Conservation (phyloP, 2,797 vertebrate species). For the Pelodytes ibericus region DNA sequence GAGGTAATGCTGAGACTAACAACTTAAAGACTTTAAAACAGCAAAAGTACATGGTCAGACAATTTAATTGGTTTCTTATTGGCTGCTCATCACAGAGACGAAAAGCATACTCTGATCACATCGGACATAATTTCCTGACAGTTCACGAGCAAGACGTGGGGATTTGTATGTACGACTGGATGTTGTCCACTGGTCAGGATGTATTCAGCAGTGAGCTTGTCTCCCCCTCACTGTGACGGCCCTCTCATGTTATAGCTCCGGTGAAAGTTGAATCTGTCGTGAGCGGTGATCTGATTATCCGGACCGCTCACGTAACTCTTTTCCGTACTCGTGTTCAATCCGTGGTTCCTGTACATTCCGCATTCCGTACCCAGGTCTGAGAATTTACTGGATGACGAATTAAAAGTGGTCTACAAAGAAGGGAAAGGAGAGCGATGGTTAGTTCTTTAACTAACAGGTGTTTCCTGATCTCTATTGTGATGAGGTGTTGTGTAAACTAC, state of each 20-base stretch:
- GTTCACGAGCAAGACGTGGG: no score
- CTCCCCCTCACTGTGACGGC: slow-evolving; percentile 57
- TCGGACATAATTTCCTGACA: no score
- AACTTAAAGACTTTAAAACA: no score
- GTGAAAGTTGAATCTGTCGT: slow-evolving; percentile 67
- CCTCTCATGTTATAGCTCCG: slow-evolving; percentile 63
- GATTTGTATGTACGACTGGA: no score
- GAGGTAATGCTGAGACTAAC: no score
- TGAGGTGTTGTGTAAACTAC: no score
- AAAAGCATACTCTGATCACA: no score
- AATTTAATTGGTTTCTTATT: no score
- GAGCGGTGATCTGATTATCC: slow-evolving; percentile 64
- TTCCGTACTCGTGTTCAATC: slow-evolving; percentile 76
- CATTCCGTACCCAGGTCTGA: slow-evolving; percentile 58
- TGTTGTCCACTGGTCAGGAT: no score
- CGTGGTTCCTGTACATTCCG: slow-evolving; percentile 71
- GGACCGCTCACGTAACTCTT: slow-evolving; percentile 70
- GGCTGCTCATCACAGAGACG: no score
- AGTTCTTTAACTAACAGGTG: not conserved
- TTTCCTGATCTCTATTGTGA: not conserved
- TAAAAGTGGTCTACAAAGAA: slow-evolving; percentile 72
- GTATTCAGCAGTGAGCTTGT: no score
- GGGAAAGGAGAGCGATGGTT: not conserved
- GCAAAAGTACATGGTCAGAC: no score
- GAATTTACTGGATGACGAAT: slow-evolving; percentile 64